These are phyloP conservation scores for Acanthurus leucopareius DNA, from an alignment of 2,797 vertebrate species.

Conservation along the genomic window DNA sequence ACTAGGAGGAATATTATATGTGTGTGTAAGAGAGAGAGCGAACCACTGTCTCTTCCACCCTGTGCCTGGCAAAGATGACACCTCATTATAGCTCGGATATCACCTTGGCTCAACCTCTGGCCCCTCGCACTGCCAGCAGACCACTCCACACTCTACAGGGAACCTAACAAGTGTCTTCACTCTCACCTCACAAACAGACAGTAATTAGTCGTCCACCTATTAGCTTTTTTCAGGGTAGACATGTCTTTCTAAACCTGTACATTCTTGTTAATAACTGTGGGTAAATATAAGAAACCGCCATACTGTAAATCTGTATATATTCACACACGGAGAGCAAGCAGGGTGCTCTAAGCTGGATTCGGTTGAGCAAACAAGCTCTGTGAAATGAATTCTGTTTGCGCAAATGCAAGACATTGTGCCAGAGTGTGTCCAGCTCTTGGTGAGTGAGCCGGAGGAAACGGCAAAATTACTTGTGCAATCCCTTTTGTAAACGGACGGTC, in stretches of 20 bases:
- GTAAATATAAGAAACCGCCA: slow-evolving; percentile 37
- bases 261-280: slow-evolving; percentile 14
- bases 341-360: slow-evolving; percentile 52
- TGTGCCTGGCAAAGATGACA: slow-evolving; percentile 41
- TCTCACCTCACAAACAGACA: slow-evolving; percentile 9
- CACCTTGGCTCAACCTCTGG: slow-evolving; percentile 52
- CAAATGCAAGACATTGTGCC: slow-evolving; percentile 59
- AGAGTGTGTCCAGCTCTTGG: slow-evolving; percentile 31
- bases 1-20: slow-evolving; percentile 7
- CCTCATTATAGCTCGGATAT: slow-evolving; percentile 61
- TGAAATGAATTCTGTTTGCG: slow-evolving; percentile 69
- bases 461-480: slow-evolving; percentile 56
- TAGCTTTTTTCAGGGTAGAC: slow-evolving; percentile 10
- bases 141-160: slow-evolving; percentile 17
- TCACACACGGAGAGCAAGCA: slow-evolving; percentile 35
- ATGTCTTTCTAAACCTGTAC: slow-evolving; percentile 3
- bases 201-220: slow-evolving; percentile 15
- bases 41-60: not conserved
- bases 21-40: not conserved
- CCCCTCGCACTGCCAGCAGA: slow-evolving; percentile 24
- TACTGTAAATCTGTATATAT: slow-evolving; percentile 26
- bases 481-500: slow-evolving; percentile 64
- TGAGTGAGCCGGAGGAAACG: slow-evolving; percentile 26
- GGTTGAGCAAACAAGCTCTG: slow-evolving; percentile 63
- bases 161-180: slow-evolving; percentile 1